Percentiles rank a stretch among this genome's conserved stretches.
Conservation (phyloP, 2,888 invertebrate genomes). For the Metellina segmentata region DNA sequence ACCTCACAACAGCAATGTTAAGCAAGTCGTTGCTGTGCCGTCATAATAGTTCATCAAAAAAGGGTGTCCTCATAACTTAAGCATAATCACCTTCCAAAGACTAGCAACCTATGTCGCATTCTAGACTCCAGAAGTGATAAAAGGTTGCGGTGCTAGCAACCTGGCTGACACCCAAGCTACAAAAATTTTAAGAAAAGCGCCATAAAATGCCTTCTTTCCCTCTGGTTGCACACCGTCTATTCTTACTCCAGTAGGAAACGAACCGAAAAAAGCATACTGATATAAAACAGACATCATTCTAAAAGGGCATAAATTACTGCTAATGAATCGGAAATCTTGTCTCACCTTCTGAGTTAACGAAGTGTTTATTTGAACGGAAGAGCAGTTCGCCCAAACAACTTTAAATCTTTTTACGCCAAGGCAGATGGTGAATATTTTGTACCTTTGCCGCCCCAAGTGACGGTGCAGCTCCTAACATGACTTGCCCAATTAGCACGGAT, state of each 20-base stretch:
- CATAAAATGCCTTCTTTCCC: not conserved
- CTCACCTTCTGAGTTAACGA: conserved; percentile 65
- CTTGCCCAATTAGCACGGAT: conserved; percentile 50
- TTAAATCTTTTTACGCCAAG: conserved; percentile 61
- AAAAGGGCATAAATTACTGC: conserved; percentile 60
- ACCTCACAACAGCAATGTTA: conserved; percentile 11
- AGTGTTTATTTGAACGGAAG: conserved; percentile 66
- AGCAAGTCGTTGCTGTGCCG: not conserved
- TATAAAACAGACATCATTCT: conserved; percentile 60
- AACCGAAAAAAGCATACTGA: conserved; percentile 29
- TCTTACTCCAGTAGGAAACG: conserved; percentile 24
- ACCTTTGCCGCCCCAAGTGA: conserved; percentile 27
- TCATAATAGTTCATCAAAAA: conserved; percentile 25
- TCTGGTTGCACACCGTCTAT: conserved; percentile 31
- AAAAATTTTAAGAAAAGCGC: not conserved
- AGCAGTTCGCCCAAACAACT: conserved; percentile 56
- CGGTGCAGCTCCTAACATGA: not conserved
- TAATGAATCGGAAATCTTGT: conserved; percentile 59
- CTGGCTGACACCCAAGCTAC: not conserved
- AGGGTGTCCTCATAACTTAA: conserved; percentile 37
- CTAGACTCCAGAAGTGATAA: conserved; percentile 4
- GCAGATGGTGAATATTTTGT: conserved; percentile 50
- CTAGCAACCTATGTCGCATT: conserved; percentile 18
- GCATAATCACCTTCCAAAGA: conserved; percentile 33
- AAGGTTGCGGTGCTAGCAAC: not conserved